phyloP scores from a whole-genome alignment of 2,113 vertebrate genomes.

The Mastomys coucha region DNA sequence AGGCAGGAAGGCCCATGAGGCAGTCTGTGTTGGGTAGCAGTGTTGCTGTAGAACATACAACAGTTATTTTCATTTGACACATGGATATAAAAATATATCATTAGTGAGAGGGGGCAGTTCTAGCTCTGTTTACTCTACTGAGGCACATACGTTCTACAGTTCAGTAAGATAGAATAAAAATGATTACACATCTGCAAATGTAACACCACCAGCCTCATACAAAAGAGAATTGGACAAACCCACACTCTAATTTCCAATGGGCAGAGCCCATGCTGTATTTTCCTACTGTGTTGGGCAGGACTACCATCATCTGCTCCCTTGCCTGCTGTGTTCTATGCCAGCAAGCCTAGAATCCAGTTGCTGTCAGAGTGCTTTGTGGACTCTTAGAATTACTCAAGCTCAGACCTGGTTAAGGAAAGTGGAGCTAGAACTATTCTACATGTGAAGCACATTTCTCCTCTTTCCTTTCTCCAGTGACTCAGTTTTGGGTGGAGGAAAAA shows the following conservation, averaged over 20 bases:
- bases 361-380: neutral
- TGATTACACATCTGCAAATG: neutral
- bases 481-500: neutral
- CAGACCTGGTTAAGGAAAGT: neutral
- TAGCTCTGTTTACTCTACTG: slow-evolving; percentile 14
- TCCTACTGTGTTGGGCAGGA: neutral
- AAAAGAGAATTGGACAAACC: neutral
- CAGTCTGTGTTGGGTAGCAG: neutral
- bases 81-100: neutral
- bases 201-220: neutral
- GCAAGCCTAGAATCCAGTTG: neutral
- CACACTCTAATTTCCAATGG: neutral
- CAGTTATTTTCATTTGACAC: slow-evolving; percentile 8
- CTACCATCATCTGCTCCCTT: neutral
- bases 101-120: neutral
- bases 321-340: neutral
- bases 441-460: neutral
- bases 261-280: neutral
- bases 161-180: neutral
- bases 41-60: neutral
- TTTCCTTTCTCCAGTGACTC: neutral
- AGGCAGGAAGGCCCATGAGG: neutral
- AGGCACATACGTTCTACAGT: neutral
- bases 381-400: neutral
- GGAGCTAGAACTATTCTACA: neutral